These are phyloP conservation scores for Heliconius nattereri DNA, from an alignment of 1,140 invertebrate genomes.

Conservation along the genomic window DNA sequence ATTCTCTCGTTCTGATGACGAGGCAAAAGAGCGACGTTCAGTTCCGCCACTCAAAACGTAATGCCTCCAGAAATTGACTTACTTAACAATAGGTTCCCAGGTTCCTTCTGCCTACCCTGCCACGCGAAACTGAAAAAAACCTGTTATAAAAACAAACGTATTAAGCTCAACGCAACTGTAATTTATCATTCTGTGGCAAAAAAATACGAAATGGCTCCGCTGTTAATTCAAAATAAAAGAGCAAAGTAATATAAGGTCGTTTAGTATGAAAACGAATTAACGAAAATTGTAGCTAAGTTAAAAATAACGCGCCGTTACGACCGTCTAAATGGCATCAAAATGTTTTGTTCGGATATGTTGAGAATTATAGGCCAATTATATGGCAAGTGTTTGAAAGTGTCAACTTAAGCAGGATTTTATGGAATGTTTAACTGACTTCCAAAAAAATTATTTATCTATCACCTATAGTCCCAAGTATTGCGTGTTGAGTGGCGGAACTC, in stretches of 20 bases:
- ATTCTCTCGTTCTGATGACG: no score
- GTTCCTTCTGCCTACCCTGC: not conserved
- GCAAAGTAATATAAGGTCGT: conserved; percentile 38
- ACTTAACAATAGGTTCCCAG: not conserved
- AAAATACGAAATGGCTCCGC: conserved; percentile 39
- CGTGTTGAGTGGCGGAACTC: not conserved
- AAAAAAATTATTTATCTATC: no score
- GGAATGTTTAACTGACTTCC: not conserved
- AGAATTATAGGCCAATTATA: conserved; percentile 23
- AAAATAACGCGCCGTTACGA: conserved; percentile 49
- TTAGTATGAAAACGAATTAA: conserved; percentile 43
- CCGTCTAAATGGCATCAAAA: conserved; percentile 33
- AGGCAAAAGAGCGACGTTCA: no score
- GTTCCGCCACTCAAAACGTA: no score
- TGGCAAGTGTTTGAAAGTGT: not conserved
- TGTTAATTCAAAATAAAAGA: conserved; percentile 45
- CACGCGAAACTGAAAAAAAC: not conserved
- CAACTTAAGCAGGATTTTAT: not conserved
- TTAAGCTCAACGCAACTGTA: conserved; percentile 14
- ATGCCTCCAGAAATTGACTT: no score
- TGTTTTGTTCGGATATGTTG: conserved; percentile 37
- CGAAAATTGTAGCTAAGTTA: conserved; percentile 46
- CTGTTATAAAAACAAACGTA: conserved; percentile 6
- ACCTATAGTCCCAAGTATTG: no score
- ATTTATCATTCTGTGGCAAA: conserved; percentile 37